A percentile compares a stretch with the other conserved stretches of the same genome.
phyloP scores from a whole-genome alignment of 2,888 invertebrate species.

The Lasioglossum figueresi region DNA sequence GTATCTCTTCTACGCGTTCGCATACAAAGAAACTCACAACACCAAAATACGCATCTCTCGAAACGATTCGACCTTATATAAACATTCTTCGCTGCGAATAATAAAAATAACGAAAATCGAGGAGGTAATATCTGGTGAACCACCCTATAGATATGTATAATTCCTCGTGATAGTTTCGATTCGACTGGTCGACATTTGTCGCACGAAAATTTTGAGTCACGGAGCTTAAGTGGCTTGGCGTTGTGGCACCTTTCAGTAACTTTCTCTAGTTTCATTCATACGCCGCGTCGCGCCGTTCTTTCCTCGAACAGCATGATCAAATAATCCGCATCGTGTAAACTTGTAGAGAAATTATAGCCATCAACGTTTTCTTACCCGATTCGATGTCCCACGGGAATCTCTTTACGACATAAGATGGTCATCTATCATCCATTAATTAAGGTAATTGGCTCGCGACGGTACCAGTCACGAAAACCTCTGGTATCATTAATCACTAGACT shows the following conservation, averaged over 20 bases:
- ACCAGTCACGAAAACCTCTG: neutral
- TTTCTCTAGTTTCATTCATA: conserved; percentile 19
- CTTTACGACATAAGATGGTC: neutral
- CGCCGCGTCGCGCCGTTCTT: neutral
- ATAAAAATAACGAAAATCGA: no score
- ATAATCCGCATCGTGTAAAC: neutral
- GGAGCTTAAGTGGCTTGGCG: neutral
- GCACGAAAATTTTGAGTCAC: conserved; percentile 21
- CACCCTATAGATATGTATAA: neutral
- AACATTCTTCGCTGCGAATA: no score
- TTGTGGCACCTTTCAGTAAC: conserved; percentile 7
- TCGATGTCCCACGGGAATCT: neutral
- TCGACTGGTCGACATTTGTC: conserved; percentile 33
- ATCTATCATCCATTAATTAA: neutral
- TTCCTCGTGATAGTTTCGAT: conserved; percentile 16
- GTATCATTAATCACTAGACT: neutral
- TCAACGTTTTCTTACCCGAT: neutral
- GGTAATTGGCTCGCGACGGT: neutral
- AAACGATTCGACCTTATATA: no score
- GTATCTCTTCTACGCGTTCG: no score
- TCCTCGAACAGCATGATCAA: neutral
- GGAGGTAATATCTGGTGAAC: no score
- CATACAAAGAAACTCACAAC: no score
- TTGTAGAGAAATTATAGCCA: conserved; percentile 34
- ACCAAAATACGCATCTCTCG: no score